phyloP scores from a whole-genome alignment of 2,797 vertebrate species.

The Macropodus opercularis region DNA sequence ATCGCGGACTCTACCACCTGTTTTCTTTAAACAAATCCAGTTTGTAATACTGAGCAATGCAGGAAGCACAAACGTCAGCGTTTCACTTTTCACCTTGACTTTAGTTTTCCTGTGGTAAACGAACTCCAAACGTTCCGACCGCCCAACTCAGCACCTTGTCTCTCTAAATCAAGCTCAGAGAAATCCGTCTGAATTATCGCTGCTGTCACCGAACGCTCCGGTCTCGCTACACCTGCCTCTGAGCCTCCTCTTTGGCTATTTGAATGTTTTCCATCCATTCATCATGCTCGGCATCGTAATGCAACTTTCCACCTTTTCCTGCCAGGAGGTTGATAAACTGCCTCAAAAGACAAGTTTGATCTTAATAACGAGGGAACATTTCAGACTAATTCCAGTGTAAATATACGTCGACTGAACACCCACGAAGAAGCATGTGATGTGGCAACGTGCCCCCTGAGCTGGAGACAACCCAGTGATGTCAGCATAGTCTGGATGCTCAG shows the following conservation, averaged over 20 bases:
- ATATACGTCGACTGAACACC: not conserved
- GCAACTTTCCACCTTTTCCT: conserved; percentile 30
- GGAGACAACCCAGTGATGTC: conserved; percentile 63
- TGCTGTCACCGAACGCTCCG: conserved; percentile 36
- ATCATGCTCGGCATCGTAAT: conserved; percentile 23
- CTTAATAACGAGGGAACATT: conserved; percentile 6
- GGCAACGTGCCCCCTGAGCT: no score
- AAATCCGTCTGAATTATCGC: conserved; percentile 39
- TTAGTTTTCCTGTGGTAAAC: conserved; percentile 12
- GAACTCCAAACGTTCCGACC: not conserved
- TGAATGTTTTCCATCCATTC: conserved; percentile 38
- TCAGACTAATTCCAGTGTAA: not conserved
- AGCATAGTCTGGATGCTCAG: conserved; percentile 68
- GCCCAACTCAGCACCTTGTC: not conserved
- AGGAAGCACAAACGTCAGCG: no score
- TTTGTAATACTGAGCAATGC: no score
- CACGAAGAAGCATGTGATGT: not conserved
- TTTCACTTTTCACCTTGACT: conserved; percentile 9
- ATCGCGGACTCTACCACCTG: not conserved
- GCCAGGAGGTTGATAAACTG: conserved; percentile 53
- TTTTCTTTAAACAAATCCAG: no score
- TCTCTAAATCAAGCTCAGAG: conserved; percentile 53
- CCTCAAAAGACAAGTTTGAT: conserved; percentile 23
- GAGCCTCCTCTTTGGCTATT: conserved; percentile 31
- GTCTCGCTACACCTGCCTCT: conserved; percentile 42